Evolutionary conservation across 2,113 vertebrate species (phyloP).

Genomic region (Blennius ocellaris): DNA sequence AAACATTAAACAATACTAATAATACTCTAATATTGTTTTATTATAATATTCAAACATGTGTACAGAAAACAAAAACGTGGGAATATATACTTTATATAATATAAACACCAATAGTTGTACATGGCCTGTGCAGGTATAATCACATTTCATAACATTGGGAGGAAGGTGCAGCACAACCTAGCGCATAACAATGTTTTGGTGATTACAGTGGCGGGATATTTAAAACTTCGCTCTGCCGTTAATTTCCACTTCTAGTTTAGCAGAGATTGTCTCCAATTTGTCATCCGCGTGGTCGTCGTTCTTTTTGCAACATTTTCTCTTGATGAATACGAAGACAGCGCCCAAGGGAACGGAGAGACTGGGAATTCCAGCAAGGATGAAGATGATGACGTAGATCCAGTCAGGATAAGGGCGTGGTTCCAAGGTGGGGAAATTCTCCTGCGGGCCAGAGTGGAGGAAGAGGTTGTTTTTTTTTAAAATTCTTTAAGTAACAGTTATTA

Average conservation of each 20-base stretch:
- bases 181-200: too few relatives aligned
- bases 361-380: slow-evolving; percentile 89
- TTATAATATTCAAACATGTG: too few relatives aligned
- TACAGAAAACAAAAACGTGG: too few relatives aligned
- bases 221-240: slow-evolving; percentile 48
- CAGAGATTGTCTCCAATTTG: slow-evolving; percentile 67
- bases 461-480: background rate
- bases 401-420: slow-evolving; percentile 73
- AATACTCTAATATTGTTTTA: too few relatives aligned
- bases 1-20: too few relatives aligned
- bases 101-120: too few relatives aligned
- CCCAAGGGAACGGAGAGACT: slow-evolving; percentile 84
- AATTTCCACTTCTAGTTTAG: slow-evolving; percentile 72
- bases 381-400: slow-evolving; percentile 88
- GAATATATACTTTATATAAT: too few relatives aligned
- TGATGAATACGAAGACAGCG: slow-evolving; percentile 85
- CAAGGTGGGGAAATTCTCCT: slow-evolving; percentile 87
- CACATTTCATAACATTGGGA: too few relatives aligned
- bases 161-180: too few relatives aligned
- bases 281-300: background rate
- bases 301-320: slow-evolving; percentile 68
- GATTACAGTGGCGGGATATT: too few relatives aligned
- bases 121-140: too few relatives aligned
- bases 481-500: too few relatives aligned
- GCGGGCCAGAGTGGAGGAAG: slow-evolving; percentile 7